These are phyloP conservation scores for Tinea pellionella DNA, from an alignment of 2,888 invertebrate species.

Conservation along the genomic window DNA sequence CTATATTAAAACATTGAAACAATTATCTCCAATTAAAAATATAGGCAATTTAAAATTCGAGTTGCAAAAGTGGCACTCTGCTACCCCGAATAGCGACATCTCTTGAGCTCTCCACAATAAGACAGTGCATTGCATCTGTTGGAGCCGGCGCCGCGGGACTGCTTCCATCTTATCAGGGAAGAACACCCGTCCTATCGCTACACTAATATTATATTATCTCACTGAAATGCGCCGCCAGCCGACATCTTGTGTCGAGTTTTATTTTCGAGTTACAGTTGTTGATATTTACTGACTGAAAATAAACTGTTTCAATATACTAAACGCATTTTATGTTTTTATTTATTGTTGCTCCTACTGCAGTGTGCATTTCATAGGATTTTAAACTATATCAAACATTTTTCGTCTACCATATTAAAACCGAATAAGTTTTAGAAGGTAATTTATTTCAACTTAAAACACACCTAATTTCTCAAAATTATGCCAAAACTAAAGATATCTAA, in stretches of 20 bases:
- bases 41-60: not conserved
- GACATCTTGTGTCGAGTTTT: not conserved
- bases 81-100: conserved; percentile 1
- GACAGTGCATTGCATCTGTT: conserved; percentile 9
- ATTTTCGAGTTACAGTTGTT: not conserved
- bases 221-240: not conserved
- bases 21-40: too few relatives aligned
- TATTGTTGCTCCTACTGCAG: not conserved
- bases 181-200: conserved; percentile 19
- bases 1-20: too few relatives aligned
- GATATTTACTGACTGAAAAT: not conserved
- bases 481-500: too few relatives aligned
- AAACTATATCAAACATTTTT: too few relatives aligned
- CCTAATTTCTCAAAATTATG: too few relatives aligned
- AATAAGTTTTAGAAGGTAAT: too few relatives aligned
- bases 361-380: too few relatives aligned
- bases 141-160: conserved; percentile 12
- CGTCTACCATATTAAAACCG: too few relatives aligned
- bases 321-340: not conserved
- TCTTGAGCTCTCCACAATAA: conserved; percentile 9
- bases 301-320: not conserved
- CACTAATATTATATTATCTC: conserved; percentile 8
- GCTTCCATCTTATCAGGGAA: conserved; percentile 16
- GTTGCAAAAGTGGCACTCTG: not conserved
- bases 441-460: too few relatives aligned